Percentiles rank a stretch among this genome's conserved stretches.
Conservation (phyloP, 2,113 vertebrate species). For the Lates calcarifer region DNA sequence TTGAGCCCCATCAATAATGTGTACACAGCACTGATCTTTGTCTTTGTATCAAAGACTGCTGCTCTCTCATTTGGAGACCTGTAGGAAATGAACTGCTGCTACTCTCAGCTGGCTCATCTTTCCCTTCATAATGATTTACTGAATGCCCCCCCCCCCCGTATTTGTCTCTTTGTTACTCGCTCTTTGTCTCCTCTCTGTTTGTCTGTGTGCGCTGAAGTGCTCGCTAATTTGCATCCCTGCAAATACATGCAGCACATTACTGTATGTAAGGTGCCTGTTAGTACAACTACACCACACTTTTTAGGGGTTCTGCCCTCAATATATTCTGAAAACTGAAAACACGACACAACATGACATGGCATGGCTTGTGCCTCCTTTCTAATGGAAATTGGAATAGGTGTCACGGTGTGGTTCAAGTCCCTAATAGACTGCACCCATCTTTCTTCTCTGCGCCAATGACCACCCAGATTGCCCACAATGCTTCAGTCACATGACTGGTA, state of each 20-base stretch:
- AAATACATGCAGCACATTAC: conserved; percentile 4
- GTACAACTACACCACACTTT: background rate
- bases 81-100: conserved; percentile 65
- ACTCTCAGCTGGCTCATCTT: conserved; percentile 63
- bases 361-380: background rate
- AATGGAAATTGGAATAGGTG: conserved; percentile 7
- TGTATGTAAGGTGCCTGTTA: background rate
- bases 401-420: conserved; percentile 2
- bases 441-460: conserved; percentile 53
- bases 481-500: conserved; percentile 77
- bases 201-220: conserved; percentile 33
- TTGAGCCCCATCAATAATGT: conserved; percentile 46
- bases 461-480: conserved; percentile 69
- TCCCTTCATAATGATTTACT: conserved; percentile 61
- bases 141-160: conserved; percentile 26
- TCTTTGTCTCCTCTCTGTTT: conserved; percentile 44
- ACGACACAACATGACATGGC: too few relatives aligned
- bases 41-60: conserved; percentile 45
- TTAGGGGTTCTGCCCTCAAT: background rate
- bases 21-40: conserved; percentile 54
- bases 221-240: conserved; percentile 42
- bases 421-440: conserved; percentile 4
- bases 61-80: conserved; percentile 51
- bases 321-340: background rate
- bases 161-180: conserved; percentile 18